A percentile compares a stretch with the other conserved stretches of the same genome.
Evolutionary conservation across 64 coral and sea anemone genomes (phyloP).

Genomic region (Montipora cactus): DNA sequence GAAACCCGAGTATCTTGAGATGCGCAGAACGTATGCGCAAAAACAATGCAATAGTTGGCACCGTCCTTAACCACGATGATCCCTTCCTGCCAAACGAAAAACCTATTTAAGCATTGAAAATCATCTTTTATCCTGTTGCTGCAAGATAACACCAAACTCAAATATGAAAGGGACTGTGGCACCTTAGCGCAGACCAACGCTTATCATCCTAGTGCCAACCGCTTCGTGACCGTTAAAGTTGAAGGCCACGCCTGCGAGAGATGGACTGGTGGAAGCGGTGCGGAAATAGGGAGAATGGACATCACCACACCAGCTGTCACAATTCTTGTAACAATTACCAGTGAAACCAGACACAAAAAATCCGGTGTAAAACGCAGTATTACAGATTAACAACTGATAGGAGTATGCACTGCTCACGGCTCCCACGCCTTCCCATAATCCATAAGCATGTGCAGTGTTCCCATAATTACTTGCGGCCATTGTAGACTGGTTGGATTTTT

Average conservation of each 20-base stretch:
- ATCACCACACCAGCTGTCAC: background rate
- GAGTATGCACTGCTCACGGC: background rate
- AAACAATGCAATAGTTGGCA: no score
- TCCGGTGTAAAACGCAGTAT: background rate
- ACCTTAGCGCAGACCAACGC: background rate
- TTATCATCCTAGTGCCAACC: background rate
- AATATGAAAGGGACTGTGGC: background rate
- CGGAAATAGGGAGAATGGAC: background rate
- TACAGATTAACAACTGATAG: slow-evolving; percentile 18
- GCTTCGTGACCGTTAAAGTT: background rate
- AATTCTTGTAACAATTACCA: background rate
- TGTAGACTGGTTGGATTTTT: background rate
- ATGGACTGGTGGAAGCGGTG: background rate
- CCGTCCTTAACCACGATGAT: no score
- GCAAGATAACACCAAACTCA: no score
- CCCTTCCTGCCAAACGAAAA: no score
- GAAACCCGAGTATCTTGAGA: no score
- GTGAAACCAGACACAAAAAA: slow-evolving; percentile 32
- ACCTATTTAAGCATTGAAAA: no score
- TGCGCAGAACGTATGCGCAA: no score
- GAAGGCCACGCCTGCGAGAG: background rate
- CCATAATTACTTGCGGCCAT: background rate
- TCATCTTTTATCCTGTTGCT: no score
- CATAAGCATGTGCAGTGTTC: background rate
- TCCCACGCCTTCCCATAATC: slow-evolving; percentile 7